These are phyloP conservation scores for Seriola quinqueradiata DNA, from an alignment of 2,113 vertebrate genomes.

Conservation along the genomic window DNA sequence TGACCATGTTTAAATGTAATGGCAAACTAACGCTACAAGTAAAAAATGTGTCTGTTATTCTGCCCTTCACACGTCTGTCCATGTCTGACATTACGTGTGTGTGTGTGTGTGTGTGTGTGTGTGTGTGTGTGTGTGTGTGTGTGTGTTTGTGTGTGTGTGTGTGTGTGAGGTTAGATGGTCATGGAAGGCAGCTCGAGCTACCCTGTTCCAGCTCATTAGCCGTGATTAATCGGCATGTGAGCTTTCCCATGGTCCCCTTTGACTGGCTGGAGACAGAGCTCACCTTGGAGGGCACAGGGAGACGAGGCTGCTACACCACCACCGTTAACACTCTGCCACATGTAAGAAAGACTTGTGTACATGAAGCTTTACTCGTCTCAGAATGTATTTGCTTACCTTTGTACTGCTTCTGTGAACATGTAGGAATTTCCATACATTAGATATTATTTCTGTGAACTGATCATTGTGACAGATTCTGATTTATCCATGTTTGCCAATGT, in stretches of 20 bases:
- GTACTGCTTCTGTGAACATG: background rate
- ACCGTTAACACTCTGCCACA: conserved; percentile 56
- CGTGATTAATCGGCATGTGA: conserved; percentile 87
- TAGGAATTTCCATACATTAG: background rate
- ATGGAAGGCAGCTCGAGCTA: conserved; percentile 78
- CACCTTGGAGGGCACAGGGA: conserved; percentile 81
- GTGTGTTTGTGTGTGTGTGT: conserved; percentile 28
- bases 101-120: conserved; percentile 28
- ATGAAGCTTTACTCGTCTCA: conserved; percentile 23
- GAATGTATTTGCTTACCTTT: conserved; percentile 27
- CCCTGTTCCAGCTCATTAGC: conserved; percentile 87
- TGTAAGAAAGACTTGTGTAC: conserved; percentile 43
- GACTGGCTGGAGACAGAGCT: conserved; percentile 83
- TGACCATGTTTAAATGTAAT: conserved; percentile 19
- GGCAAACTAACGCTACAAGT: conserved; percentile 25
- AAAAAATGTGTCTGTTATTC: conserved; percentile 51
- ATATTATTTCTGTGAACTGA: conserved; percentile 8
- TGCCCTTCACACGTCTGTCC: conserved; percentile 62
- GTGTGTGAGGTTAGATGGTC: conserved; percentile 71
- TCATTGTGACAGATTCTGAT: background rate
- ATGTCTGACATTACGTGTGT: conserved; percentile 49
- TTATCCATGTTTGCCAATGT: background rate
- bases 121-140: conserved; percentile 30
- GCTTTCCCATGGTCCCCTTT: conserved; percentile 87
- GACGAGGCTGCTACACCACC: conserved; percentile 32